These are phyloP conservation scores for Tyto alba DNA, from an alignment of 2,113 vertebrate genomes.

Conservation along the genomic window DNA sequence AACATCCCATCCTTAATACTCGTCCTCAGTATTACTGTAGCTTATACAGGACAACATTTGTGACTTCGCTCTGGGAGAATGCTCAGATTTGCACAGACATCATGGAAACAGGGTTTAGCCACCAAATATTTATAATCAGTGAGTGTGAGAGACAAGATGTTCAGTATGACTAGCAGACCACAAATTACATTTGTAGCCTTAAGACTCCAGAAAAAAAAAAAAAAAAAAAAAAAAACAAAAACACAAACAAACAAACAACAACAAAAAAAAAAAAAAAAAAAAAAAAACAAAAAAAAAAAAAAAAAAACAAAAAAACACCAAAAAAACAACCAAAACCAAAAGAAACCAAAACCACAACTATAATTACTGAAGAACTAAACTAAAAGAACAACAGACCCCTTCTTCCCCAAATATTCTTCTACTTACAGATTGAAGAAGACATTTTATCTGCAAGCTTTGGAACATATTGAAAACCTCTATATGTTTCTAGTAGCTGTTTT, in stretches of 20 bases:
- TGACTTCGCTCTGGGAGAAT: background rate
- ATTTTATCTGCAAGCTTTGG: background rate
- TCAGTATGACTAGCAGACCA: background rate
- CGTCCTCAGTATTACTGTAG: background rate
- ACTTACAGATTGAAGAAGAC: background rate
- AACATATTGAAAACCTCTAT: background rate
- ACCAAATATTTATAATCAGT: background rate
- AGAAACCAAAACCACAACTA: rapidly evolving
- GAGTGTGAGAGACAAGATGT: background rate
- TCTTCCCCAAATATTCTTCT: background rate
- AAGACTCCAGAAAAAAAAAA: background rate
- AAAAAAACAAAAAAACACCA: too few species aligned
- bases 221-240: too few species aligned
- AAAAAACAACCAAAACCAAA: too few species aligned
- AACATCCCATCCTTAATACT: background rate
- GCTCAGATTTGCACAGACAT: background rate
- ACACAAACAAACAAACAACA: too few species aligned
- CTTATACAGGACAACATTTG: background rate
- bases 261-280: too few species aligned
- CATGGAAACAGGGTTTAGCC: background rate
- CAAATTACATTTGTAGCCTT: background rate
- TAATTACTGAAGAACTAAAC: background rate
- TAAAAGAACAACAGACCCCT: background rate
- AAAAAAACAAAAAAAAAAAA: too few species aligned
- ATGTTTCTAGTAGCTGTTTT: background rate